Evolutionary conservation across 2,888 invertebrate species (phyloP).

Genomic region (Zaprionus obscuricornis): DNA sequence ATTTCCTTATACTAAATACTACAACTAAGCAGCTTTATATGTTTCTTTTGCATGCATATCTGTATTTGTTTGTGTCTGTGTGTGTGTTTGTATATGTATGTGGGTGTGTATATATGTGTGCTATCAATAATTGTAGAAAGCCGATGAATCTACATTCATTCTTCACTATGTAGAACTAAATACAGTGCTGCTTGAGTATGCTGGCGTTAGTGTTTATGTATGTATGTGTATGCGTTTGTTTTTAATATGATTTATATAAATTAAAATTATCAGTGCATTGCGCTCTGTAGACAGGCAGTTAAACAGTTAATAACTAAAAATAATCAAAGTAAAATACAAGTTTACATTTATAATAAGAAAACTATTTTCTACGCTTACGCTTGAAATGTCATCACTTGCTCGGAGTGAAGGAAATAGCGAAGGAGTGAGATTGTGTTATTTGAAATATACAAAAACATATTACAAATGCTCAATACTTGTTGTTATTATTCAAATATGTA

Average conservation of each 20-base stretch:
- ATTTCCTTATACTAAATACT: conserved; percentile 49
- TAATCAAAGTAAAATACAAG: conserved; percentile 24
- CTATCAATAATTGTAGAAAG: conserved; percentile 4
- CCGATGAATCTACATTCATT: conserved; percentile 4
- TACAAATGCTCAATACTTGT: conserved; percentile 53
- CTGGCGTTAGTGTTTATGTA: conserved; percentile 11
- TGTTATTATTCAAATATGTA: conserved; percentile 32
- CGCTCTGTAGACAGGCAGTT: conserved; percentile 77
- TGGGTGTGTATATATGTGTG: conserved; percentile 1
- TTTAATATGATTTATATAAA: conserved; percentile 51
- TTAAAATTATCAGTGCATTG: conserved; percentile 80
- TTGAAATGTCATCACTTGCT: conserved; percentile 61
- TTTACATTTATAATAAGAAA: conserved; percentile 45
- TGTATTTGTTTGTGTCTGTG: conserved; percentile 10
- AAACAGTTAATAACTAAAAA: conserved; percentile 49
- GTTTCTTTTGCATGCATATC: neutral
- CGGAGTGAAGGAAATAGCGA: conserved; percentile 1
- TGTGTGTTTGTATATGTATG: conserved; percentile 16
- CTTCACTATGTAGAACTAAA: conserved; percentile 30
- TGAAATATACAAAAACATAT: conserved; percentile 50
- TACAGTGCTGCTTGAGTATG: too few species aligned
- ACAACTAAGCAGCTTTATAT: conserved; percentile 55
- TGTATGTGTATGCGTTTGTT: conserved; percentile 9
- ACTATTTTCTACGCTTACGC: conserved; percentile 30
- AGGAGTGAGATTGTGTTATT: neutral